These are phyloP conservation scores for Atta cephalotes DNA, from an alignment of 1,140 invertebrate species.

Conservation along the genomic window DNA sequence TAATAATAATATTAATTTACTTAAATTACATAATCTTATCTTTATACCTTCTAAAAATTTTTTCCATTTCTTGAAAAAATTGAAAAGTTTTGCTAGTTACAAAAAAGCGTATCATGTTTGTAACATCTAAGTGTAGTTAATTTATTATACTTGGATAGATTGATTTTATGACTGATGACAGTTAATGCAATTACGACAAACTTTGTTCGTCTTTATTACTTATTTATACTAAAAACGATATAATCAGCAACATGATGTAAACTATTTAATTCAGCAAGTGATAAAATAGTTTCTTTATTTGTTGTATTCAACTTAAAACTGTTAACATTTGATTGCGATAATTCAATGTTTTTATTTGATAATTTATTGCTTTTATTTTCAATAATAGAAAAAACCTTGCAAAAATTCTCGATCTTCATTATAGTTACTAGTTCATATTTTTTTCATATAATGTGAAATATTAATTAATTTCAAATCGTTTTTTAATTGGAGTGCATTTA, in stretches of 20 bases:
- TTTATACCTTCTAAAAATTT: no score
- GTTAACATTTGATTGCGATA: no score
- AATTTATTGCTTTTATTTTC: no score
- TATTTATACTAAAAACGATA: neutral
- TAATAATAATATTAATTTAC: no score
- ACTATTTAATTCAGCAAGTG: neutral
- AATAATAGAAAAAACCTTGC: neutral
- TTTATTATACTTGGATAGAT: neutral
- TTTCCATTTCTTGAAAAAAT: no score
- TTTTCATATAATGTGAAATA: neutral
- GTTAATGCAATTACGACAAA: neutral
- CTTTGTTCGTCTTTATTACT: neutral
- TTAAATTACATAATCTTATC: neutral
- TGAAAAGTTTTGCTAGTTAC: neutral
- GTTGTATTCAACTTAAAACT: no score
- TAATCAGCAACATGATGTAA: neutral
- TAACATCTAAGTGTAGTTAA: neutral
- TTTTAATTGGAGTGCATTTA: constrained; percentile 10
- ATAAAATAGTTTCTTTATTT: neutral
- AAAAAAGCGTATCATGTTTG: neutral
- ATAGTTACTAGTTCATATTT: neutral
- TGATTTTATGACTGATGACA: neutral
- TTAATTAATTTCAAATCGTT: constrained; percentile 4
- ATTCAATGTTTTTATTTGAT: no score
- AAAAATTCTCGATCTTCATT: constrained; percentile 9